Percentiles rank a stretch among this genome's conserved stretches.
phyloP scores from a whole-genome alignment of 2,888 invertebrate species.

The Acanthopleura granulata region DNA sequence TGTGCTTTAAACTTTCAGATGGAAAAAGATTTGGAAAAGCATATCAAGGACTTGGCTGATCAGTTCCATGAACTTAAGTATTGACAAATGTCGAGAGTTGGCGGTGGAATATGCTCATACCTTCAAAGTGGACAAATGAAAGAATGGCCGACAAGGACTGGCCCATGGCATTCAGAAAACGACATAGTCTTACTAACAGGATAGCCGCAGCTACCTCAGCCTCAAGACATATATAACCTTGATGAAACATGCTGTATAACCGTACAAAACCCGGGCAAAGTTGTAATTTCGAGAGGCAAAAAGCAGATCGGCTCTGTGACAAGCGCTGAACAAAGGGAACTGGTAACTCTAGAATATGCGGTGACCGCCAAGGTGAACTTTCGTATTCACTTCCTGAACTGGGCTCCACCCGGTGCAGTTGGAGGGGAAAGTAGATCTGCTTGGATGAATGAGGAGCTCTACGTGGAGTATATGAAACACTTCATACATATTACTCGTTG shows the following conservation, averaged over 20 bases:
- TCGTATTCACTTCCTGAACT: constrained; percentile 21
- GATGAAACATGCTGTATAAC: constrained; percentile 21
- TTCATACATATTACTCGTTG: not conserved
- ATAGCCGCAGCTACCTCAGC: no score
- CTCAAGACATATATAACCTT: constrained; percentile 21
- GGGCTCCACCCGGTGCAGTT: constrained; percentile 25
- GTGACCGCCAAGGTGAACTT: not conserved
- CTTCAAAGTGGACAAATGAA: not conserved
- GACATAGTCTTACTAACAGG: no score
- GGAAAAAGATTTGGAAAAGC: no score
- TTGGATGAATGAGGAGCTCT: constrained; percentile 30
- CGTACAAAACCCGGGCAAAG: constrained; percentile 9
- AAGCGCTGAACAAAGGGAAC: constrained; percentile 25
- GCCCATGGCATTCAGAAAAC: no score
- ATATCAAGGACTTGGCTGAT: no score
- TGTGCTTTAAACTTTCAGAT: no score
- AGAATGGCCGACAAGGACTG: no score
- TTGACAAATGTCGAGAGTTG: no score
- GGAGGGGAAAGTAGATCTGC: constrained; percentile 23
- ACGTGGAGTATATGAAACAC: constrained; percentile 9
- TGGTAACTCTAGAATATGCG: constrained; percentile 23
- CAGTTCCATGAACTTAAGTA: no score
- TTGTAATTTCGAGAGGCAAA: not conserved
- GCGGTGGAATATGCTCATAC: constrained; percentile 5
- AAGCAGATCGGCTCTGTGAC: constrained; percentile 21